Conservation (phyloP, 2,888 invertebrate species). For the Drosophila nigricruria region DNA sequence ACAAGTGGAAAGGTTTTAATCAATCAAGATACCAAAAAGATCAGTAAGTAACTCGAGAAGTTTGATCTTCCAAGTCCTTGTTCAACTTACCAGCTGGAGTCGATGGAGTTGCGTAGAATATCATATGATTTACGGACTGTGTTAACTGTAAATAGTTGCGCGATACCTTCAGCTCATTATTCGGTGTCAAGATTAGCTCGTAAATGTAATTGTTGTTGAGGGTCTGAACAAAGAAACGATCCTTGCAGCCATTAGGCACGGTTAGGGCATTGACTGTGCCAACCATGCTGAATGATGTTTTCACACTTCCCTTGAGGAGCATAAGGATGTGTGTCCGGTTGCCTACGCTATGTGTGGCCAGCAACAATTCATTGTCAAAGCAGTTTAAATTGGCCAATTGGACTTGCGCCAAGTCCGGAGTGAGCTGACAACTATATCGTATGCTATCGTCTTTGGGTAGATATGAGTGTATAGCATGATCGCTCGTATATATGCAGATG, state of each 20-base stretch:
- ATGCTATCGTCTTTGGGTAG: constrained; percentile 20
- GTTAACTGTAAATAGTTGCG: constrained; percentile 41
- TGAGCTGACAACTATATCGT: constrained; percentile 6
- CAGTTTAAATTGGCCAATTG: constrained; percentile 51
- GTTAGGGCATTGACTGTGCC: constrained; percentile 57
- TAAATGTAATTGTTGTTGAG: constrained; percentile 46
- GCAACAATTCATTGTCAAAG: constrained; percentile 32
- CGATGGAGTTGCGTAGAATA: constrained; percentile 34
- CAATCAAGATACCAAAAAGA: too few relatives aligned
- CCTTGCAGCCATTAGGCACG: constrained; percentile 7
- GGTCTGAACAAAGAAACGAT: constrained; percentile 58
- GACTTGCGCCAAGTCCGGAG: constrained; percentile 26
- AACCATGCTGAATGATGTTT: constrained; percentile 25
- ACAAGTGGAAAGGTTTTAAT: not conserved
- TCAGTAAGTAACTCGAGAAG: too few relatives aligned
- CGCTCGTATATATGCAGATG: constrained; percentile 69
- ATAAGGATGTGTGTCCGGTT: constrained; percentile 36
- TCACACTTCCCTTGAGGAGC: constrained; percentile 18
- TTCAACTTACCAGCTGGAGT: constrained; percentile 29
- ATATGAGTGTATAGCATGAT: constrained; percentile 53
- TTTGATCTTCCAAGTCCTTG: too few relatives aligned
- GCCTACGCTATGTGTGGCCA: constrained; percentile 51
- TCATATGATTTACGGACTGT: constrained; percentile 61
- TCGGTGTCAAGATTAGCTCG: constrained; percentile 36
- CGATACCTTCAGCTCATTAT: constrained; percentile 19